A percentile compares a stretch with the other conserved stretches of the same genome.
Evolutionary conservation across 2,888 invertebrate species (phyloP).

Genomic region (Phaedon cochleariae): DNA sequence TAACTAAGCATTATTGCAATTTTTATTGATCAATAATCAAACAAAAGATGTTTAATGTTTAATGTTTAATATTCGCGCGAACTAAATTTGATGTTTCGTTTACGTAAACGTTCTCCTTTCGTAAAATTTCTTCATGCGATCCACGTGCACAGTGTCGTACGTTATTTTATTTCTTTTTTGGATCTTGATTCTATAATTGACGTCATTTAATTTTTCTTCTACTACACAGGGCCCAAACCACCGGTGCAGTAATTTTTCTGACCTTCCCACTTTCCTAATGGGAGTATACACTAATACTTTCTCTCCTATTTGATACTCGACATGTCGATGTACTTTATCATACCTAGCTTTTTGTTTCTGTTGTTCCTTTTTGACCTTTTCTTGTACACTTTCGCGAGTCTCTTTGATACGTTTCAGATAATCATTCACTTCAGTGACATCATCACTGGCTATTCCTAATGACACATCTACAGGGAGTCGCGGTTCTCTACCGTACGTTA

Average conservation of each 20-base stretch:
- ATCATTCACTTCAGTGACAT: neutral
- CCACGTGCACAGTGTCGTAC: neutral
- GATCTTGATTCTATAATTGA: neutral
- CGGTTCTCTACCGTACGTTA: constrained; percentile 9
- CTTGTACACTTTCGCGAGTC: neutral
- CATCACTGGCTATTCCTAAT: neutral
- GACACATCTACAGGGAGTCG: neutral
- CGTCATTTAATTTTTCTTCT: neutral
- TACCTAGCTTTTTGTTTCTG: constrained; percentile 6
- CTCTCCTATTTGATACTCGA: constrained; percentile 1
- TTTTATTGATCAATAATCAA: neutral
- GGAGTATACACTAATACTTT: constrained; percentile 3
- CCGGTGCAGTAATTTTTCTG: neutral
- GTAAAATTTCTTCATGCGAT: neutral
- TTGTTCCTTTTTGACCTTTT: neutral
- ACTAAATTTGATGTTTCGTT: neutral
- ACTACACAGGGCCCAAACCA: neutral
- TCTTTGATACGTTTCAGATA: neutral
- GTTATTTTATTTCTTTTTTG: neutral
- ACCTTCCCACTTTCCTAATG: neutral
- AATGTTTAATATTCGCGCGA: neutral
- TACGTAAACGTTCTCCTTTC: neutral
- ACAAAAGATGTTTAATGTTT: neutral
- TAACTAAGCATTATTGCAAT: neutral
- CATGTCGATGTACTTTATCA: constrained; percentile 4